Evolutionary conservation across 2,888 invertebrate species (phyloP), one percentile per base, ranked within the genome.

Genomic region (Cenopis cana): DNA sequence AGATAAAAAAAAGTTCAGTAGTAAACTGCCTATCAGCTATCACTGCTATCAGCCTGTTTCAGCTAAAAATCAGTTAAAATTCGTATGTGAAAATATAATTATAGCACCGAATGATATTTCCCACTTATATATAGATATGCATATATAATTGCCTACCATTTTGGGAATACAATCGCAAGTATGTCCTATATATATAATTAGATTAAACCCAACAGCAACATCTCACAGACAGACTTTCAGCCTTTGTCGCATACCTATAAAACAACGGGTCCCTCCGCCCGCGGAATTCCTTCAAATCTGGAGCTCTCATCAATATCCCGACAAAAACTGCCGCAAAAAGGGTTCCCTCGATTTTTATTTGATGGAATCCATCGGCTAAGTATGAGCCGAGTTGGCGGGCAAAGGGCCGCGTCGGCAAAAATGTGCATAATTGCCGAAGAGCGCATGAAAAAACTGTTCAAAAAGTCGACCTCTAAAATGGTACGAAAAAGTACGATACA

Each of bases 391-490:
- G 80, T 76, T 81, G 85, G 78, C 81, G 81, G 82, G 83, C 86
- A 92, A 92, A 85, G 88, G 77, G 78, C 91, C 91, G 90, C 89
- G 81, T 83, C 83, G 87, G 88, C 90, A 93, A 92, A 93, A 93
- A 93, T 93, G 93, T 92, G 90, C 93, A 93, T 93, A 93, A 93
- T 93, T 92, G 93, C 89, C 82, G 80, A 80, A 81, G 85, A 86
- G 81, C 85, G 79, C 78, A 84, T 81, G 89, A 93, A 93, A 93
- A 93, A 93, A 90, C 85, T 81, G 81, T 82, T 89, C 89, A 91
- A 93, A 93, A 93, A 91, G 81, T 81, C 89, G 89, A 91, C 89
- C 90, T 91, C 89, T 87, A 89, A 71, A 89, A 91, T 87, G 90
- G 87, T 89, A 84, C 86, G 91, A 93, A 93, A 93, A 93, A 93